Evolutionary conservation across 2,113 vertebrate species (phyloP).

Genomic region (Pelusios castaneus): DNA sequence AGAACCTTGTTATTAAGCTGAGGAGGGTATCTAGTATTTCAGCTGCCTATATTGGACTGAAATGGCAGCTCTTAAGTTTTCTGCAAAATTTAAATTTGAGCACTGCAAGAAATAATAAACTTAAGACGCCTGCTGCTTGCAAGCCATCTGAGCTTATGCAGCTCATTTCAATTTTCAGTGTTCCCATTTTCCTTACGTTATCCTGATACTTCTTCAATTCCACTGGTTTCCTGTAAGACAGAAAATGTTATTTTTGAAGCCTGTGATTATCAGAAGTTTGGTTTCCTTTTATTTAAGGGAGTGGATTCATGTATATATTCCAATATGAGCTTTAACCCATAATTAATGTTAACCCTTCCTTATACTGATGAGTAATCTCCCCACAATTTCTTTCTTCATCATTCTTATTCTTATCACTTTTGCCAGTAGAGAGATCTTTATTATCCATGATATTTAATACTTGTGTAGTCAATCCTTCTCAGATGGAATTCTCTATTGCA

Average conservation of each 20-base stretch:
- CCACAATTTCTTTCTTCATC: fast-evolving
- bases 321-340: neutral
- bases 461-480: neutral
- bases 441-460: neutral
- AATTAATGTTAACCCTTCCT: neutral
- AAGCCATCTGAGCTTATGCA: neutral
- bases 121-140: neutral
- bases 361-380: neutral
- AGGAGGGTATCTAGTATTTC: neutral
- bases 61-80: neutral
- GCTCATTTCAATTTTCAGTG: neutral
- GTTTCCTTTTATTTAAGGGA: neutral
- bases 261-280: neutral
- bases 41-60: neutral
- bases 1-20: neutral
- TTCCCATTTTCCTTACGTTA: neutral
- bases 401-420: neutral
- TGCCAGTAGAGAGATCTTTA: neutral
- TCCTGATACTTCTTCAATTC: neutral
- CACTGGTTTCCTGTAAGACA: neutral
- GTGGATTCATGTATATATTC: neutral
- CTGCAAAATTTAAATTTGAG: neutral
- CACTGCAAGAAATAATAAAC: neutral
- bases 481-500: too few relatives aligned
- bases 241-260: neutral